Evolutionary conservation across 2,113 vertebrate genomes (phyloP).

Genomic region (Anthoscopus minutus): DNA sequence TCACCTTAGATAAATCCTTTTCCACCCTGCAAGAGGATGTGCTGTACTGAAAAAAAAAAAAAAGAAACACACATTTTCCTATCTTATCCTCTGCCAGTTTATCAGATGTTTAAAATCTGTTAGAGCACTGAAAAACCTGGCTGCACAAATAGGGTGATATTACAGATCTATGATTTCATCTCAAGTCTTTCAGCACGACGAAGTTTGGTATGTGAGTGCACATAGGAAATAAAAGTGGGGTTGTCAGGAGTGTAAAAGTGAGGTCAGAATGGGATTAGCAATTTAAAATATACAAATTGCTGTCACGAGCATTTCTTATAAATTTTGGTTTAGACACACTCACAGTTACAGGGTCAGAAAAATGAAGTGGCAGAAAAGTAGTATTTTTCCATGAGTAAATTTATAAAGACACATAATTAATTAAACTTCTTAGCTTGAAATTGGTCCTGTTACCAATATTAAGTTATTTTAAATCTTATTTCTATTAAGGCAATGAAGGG

Average conservation of each 20-base stretch:
- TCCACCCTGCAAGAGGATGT: neutral
- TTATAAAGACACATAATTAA: neutral
- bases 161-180: neutral
- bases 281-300: neutral
- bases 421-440: neutral
- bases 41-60: neutral
- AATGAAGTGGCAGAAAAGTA: neutral
- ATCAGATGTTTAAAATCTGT: neutral
- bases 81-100: neutral
- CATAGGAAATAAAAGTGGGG: rapidly evolving
- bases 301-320: neutral
- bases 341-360: neutral
- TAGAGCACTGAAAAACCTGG: neutral
- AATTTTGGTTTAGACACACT: neutral
- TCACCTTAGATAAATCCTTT: neutral
- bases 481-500: neutral
- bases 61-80: neutral
- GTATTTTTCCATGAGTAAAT: neutral
- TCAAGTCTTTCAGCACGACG: neutral
- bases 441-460: neutral
- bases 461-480: neutral
- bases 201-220: neutral
- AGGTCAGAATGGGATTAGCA: neutral
- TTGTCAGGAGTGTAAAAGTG: neutral
- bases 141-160: neutral